Evolutionary conservation across 2,888 invertebrate genomes (phyloP).

Genomic region (Hemithea aestivaria): DNA sequence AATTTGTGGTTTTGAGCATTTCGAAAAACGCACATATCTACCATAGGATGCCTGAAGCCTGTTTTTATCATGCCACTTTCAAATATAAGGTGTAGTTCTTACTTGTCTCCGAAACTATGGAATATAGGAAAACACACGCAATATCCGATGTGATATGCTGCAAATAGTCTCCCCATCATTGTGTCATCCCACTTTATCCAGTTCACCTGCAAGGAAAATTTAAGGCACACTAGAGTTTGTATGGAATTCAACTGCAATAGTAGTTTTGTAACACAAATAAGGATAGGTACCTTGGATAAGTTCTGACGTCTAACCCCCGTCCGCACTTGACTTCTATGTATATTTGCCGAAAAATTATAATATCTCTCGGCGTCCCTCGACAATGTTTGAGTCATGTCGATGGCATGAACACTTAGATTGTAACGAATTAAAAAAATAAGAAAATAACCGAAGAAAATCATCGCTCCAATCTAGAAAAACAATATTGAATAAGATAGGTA

Average conservation of each 20-base stretch:
- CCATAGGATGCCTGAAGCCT: too few species aligned
- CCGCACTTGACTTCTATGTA: constrained; percentile 4
- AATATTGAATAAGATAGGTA: not conserved
- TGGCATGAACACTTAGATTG: constrained; percentile 68
- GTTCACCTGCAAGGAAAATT: constrained; percentile 45
- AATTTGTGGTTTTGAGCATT: too few species aligned
- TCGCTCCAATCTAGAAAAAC: constrained; percentile 66
- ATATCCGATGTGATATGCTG: constrained; percentile 67
- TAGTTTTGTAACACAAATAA: too few species aligned
- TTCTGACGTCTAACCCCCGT: constrained; percentile 5
- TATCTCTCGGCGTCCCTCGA: constrained; percentile 30
- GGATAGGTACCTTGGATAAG: too few species aligned
- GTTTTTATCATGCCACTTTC: too few species aligned
- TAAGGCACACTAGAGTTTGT: not conserved
- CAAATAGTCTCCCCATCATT: constrained; percentile 56
- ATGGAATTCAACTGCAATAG: too few species aligned
- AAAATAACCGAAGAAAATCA: constrained; percentile 78
- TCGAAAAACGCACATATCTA: too few species aligned
- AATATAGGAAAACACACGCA: constrained; percentile 70
- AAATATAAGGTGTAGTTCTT: too few species aligned
- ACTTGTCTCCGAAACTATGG: constrained; percentile 66
- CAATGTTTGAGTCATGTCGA: constrained; percentile 57
- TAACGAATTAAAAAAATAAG: constrained; percentile 61
- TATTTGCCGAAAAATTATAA: constrained; percentile 4
- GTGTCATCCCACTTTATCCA: constrained; percentile 59